Percentiles rank a stretch among this genome's conserved stretches.
Conservation (phyloP, 2,797 vertebrate species). For the Mormyrus proboscirostris region DNA sequence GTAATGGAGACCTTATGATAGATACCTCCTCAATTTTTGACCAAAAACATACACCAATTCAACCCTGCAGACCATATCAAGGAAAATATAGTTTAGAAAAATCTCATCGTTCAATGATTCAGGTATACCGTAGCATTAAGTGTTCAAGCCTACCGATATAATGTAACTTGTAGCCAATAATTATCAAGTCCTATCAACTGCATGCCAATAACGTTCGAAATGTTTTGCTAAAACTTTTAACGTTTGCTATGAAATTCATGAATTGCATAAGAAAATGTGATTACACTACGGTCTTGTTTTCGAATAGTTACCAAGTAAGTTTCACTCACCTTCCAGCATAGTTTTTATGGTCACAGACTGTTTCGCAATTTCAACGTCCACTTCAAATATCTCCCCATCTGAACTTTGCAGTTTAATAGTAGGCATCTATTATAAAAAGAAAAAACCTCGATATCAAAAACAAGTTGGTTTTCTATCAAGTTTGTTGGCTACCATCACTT, state of each 20-base stretch:
- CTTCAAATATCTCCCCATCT: constrained; percentile 99
- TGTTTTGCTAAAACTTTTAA: background rate
- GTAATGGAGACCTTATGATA: background rate
- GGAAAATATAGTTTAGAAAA: background rate
- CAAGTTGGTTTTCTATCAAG: background rate
- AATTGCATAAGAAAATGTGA: background rate
- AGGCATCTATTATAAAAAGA: constrained; percentile 75
- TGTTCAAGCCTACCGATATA: background rate
- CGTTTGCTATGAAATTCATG: background rate
- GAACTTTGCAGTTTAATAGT: constrained; percentile 98
- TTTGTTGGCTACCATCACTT: background rate
- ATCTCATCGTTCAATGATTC: background rate
- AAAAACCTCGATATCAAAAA: background rate
- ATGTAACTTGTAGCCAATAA: too few relatives aligned
- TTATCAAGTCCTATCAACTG: too few relatives aligned
- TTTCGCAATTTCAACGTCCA: constrained; percentile 97
- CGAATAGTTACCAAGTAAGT: background rate
- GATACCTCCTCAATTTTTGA: background rate
- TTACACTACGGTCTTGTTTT: background rate
- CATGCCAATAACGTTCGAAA: background rate
- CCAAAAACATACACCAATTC: background rate
- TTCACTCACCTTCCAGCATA: constrained; percentile 88
- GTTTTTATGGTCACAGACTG: constrained; percentile 99
- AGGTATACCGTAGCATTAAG: background rate
- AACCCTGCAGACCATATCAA: background rate